Evolutionary conservation across 1,140 invertebrate genomes (phyloP).

Genomic region (Phenacoccus solenopsis): DNA sequence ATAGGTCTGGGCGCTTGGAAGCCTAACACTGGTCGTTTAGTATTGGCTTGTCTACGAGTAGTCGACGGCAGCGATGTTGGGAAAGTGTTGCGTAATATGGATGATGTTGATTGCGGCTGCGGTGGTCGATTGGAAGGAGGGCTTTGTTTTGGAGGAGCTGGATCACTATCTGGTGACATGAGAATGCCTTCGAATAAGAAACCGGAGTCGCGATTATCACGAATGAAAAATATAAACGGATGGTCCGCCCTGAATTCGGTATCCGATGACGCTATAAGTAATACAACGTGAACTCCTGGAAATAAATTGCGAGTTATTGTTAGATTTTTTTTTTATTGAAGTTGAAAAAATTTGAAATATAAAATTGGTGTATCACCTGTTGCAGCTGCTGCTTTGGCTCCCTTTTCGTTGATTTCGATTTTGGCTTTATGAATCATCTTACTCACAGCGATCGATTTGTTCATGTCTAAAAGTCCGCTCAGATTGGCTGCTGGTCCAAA

Average conservation of each 20-base stretch:
- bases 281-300: constrained; percentile 34
- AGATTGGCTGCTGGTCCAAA: constrained; percentile 46
- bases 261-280: constrained; percentile 38
- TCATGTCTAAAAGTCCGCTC: constrained; percentile 38
- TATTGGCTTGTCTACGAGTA: neutral
- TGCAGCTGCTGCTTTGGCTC: constrained; percentile 50
- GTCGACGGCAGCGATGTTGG: neutral
- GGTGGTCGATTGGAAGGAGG: neutral
- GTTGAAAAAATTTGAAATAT: no score
- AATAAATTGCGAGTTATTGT: no score
- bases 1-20: neutral
- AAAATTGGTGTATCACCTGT: no score
- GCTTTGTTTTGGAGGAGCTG: neutral
- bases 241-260: constrained; percentile 44
- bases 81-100: neutral
- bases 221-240: constrained; percentile 58
- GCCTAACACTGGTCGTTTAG: neutral
- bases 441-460: constrained; percentile 36
- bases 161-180: constrained; percentile 38
- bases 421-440: constrained; percentile 48
- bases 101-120: no score
- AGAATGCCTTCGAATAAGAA: constrained; percentile 55
- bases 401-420: constrained; percentile 53
- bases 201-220: constrained; percentile 41
- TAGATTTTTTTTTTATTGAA: no score